phyloP scores from a whole-genome alignment of 1,140 invertebrate genomes.

The Atta cephalotes region DNA sequence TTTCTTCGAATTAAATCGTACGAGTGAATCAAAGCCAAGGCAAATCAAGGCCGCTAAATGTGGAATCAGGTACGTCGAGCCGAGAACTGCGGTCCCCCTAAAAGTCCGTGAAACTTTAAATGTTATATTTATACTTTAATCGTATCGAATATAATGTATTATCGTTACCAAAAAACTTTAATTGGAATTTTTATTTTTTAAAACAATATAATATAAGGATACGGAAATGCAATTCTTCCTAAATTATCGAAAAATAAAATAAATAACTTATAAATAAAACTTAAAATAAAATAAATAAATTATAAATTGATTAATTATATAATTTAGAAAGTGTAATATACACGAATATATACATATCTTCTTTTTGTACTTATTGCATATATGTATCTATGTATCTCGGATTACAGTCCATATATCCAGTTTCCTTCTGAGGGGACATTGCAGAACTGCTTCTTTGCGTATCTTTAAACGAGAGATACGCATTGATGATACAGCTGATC shows the following conservation, averaged over 20 bases:
- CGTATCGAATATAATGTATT: neutral
- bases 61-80: slow-evolving; percentile 4
- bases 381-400: neutral
- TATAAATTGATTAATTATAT: neutral
- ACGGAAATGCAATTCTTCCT: neutral
- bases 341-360: neutral
- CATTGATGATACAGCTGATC: slow-evolving; percentile 58
- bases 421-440: slow-evolving; percentile 30
- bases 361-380: neutral
- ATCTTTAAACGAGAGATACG: slow-evolving; percentile 47
- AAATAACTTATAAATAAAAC: neutral
- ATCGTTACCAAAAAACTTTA: neutral
- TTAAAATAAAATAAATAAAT: neutral
- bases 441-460: slow-evolving; percentile 13
- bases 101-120: slow-evolving; percentile 15
- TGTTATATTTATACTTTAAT: slow-evolving; percentile 1
- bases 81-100: neutral
- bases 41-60: slow-evolving; percentile 56
- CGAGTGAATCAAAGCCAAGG: slow-evolving; percentile 54
- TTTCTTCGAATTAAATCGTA: slow-evolving; percentile 60
- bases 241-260: neutral
- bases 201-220: neutral
- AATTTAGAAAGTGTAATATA: neutral
- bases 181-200: neutral
- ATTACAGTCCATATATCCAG: slow-evolving; percentile 14